These are phyloP conservation scores for Mesembrinibis cayennensis DNA, from an alignment of 2,113 vertebrate species.

Conservation along the genomic window DNA sequence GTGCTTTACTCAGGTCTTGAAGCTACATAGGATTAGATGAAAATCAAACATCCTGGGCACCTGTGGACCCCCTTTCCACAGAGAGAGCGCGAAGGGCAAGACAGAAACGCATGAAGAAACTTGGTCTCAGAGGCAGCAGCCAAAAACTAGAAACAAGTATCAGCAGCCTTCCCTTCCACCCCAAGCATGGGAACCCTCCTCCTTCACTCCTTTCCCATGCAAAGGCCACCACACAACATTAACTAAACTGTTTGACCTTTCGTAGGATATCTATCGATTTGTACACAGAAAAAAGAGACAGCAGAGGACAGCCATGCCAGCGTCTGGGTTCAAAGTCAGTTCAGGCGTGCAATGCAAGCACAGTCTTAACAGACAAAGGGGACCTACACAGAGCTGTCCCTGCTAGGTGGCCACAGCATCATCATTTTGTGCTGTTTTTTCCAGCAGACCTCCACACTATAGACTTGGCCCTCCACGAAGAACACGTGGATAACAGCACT, in stretches of 20 bases:
- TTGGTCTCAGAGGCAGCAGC: not conserved
- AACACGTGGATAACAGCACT: not conserved
- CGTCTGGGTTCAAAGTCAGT: not conserved
- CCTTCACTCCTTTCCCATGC: not conserved
- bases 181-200: not conserved
- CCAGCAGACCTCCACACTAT: not conserved
- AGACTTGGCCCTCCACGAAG: not conserved
- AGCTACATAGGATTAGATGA: not conserved
- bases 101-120: not conserved
- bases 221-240: not conserved
- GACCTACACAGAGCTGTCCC: not conserved
- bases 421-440: not conserved
- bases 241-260: not conserved
- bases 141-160: not conserved
- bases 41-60: not conserved
- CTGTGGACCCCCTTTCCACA: not conserved
- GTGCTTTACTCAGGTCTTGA: not conserved
- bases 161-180: not conserved
- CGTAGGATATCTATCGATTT: rapidly evolving
- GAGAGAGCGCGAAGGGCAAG: rapidly evolving
- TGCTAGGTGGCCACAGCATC: not conserved
- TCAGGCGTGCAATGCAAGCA: not conserved
- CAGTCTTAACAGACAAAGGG: not conserved
- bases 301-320: not conserved
- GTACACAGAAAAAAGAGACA: not conserved